Base-by-base conservation (phyloP, 2,113 vertebrate genomes). In the Ictalurus punctatus region DNA sequence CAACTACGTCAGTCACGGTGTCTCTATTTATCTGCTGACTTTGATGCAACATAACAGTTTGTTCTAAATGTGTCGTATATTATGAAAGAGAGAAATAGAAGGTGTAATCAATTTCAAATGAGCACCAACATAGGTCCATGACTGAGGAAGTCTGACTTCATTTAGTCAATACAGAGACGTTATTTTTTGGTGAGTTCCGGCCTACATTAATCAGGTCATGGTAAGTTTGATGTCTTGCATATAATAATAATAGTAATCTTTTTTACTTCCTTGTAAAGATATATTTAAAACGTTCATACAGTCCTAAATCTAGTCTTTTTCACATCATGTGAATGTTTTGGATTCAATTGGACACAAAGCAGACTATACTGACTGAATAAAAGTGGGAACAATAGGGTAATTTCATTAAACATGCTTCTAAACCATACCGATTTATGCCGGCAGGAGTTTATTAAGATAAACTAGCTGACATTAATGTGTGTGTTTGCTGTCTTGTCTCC, bases 401-500 rank as follows among this genome's bases (percentile, higher is more conserved):
- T 1, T n/a, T 34, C n/a, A 10, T 30, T 59, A 82, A n/a, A 58
- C 3, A 74, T 74, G 34, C 34, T 76, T 86, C 9, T 25, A 14
- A 40, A 19, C 34, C 6, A 74, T 40, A 21, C 34, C 21, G 14
- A 40, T 40, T 27, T 48, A 48, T 27, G 44, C 74, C 27, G 12
- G 34, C 19, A 74, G 16, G 25, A 7, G 25, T 79, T 79, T 79
- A 2, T 54, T 44, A 14, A 52, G 48, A 65, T 67, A 30, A 67
- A 80, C 12, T 27, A 27, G 13, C 69, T 84, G 87, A 88, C 25
- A 83, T 6, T 69, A 13, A 21, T 94, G 92, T 95, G 92, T 78
- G 5, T 81, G 80, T 91, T 48, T 48, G 23, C 84, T 93, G 84
- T 93, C 91, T 94, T 91, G 94, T 94, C 93, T 95, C 94, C 94